Conservation (phyloP, 1,140 invertebrate species). For the Hyphantria cunea region DNA sequence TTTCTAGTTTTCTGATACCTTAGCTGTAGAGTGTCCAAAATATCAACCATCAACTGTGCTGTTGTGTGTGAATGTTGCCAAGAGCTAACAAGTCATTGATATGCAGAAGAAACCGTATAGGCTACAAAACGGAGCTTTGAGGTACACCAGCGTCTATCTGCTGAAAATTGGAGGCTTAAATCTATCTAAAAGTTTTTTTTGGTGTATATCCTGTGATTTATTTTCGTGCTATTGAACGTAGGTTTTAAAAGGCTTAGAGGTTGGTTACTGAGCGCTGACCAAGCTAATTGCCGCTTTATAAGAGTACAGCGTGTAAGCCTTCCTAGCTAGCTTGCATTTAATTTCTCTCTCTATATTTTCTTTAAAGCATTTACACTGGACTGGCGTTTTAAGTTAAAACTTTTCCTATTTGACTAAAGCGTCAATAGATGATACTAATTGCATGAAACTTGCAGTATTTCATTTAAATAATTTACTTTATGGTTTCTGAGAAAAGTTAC, state of each 20-base stretch:
- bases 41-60: too few relatives aligned
- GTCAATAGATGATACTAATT: constrained; percentile 27
- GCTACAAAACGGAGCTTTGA: too few relatives aligned
- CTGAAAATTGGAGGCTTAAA: too few relatives aligned
- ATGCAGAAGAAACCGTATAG: too few relatives aligned
- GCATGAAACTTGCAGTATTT: constrained; percentile 1
- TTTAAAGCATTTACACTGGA: constrained; percentile 53
- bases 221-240: constrained; percentile 30
- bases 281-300: constrained; percentile 37
- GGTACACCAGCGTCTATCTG: too few relatives aligned
- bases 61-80: too few relatives aligned
- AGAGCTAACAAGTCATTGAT: too few relatives aligned
- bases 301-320: constrained; percentile 41
- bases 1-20: too few relatives aligned
- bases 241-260: constrained; percentile 31
- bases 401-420: constrained; percentile 38
- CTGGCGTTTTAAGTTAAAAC: constrained; percentile 52
- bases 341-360: constrained; percentile 47
- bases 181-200: too few relatives aligned
- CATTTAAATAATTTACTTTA: neutral
- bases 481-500: neutral
- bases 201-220: constrained; percentile 34
- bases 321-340: constrained; percentile 39
- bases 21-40: too few relatives aligned
- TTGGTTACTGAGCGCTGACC: constrained; percentile 30